A percentile compares a stretch with the other conserved stretches of the same genome.
Conservation (phyloP, 2,113 vertebrate genomes). For the Nestor notabilis region DNA sequence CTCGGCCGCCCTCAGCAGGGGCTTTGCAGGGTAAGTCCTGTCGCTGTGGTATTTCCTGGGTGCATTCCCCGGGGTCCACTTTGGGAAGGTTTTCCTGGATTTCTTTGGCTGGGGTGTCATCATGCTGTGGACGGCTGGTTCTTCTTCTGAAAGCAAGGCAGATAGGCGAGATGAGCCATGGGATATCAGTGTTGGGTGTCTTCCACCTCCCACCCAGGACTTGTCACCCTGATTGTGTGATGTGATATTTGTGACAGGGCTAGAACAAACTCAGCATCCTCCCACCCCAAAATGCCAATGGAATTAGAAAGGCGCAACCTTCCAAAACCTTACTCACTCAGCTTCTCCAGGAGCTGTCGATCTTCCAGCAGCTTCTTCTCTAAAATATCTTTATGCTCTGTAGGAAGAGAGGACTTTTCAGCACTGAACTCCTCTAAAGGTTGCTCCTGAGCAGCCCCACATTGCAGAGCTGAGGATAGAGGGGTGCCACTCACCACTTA, state of each 20-base stretch:
- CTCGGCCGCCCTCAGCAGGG: background rate
- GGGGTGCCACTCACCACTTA: conserved; percentile 36
- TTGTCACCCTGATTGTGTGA: background rate
- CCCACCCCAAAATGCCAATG: background rate
- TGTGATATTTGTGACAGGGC: background rate
- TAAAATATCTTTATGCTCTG: conserved; percentile 46
- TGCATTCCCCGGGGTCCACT: background rate
- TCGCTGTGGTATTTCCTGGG: background rate
- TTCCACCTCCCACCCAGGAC: background rate
- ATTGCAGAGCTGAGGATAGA: background rate
- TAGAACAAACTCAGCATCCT: background rate
- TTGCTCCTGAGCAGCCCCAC: background rate
- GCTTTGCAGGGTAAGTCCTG: background rate
- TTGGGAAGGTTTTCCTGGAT: conserved; percentile 68
- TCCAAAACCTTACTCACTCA: conserved; percentile 40
- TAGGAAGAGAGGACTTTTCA: background rate
- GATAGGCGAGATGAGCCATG: background rate
- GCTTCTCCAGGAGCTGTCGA: conserved; percentile 30
- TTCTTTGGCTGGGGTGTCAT: conserved; percentile 43
- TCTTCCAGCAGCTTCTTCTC: conserved; percentile 63
- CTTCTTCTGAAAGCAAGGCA: conserved; percentile 43
- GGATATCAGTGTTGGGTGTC: accelerated
- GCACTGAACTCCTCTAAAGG: background rate
- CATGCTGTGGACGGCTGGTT: background rate
- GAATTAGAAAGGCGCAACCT: background rate